Evolutionary conservation across 2,888 invertebrate species (phyloP).

Genomic region (Melipona beecheii): DNA sequence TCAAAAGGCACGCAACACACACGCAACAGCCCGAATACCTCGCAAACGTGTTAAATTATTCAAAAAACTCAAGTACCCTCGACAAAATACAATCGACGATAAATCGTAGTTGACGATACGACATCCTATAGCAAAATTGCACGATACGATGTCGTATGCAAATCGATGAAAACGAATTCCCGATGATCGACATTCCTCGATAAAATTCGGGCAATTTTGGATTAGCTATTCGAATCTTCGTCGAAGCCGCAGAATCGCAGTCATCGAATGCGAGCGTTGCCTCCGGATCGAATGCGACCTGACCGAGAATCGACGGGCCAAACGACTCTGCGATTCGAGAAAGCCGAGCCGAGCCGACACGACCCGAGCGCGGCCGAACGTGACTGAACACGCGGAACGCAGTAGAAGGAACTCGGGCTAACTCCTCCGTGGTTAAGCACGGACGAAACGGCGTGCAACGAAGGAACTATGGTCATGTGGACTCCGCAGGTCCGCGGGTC

Average conservation of each 20-base stretch:
- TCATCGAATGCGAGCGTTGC: conserved; percentile 12
- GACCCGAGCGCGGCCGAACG: conserved; percentile 33
- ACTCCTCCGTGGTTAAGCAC: conserved; percentile 35
- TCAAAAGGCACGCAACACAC: conserved; percentile 6
- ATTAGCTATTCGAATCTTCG: conserved; percentile 2
- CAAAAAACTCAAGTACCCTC: background rate
- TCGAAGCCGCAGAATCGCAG: conserved; percentile 7
- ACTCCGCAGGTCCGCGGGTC: conserved; percentile 51
- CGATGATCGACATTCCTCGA: background rate
- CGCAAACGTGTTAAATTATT: conserved; percentile 10
- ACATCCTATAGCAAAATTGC: background rate
- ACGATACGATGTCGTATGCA: background rate
- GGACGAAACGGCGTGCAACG: conserved; percentile 54
- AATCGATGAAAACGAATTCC: background rate
- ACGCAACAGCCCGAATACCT: conserved; percentile 1
- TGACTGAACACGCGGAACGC: conserved; percentile 20
- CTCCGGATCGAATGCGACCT: conserved; percentile 31
- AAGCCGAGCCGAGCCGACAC: conserved; percentile 25
- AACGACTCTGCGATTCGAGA: conserved; percentile 28
- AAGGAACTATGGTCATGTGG: conserved; percentile 62
- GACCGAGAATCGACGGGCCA: conserved; percentile 27
- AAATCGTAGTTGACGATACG: background rate
- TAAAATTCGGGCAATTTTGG: conserved; percentile 17
- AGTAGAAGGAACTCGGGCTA: conserved; percentile 30
- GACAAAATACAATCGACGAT: conserved; percentile 1